A percentile compares a stretch with the other conserved stretches of the same genome.
These are phyloP conservation scores for Chelon labrosus DNA, from an alignment of 2,797 vertebrate genomes.

Conservation along the genomic window DNA sequence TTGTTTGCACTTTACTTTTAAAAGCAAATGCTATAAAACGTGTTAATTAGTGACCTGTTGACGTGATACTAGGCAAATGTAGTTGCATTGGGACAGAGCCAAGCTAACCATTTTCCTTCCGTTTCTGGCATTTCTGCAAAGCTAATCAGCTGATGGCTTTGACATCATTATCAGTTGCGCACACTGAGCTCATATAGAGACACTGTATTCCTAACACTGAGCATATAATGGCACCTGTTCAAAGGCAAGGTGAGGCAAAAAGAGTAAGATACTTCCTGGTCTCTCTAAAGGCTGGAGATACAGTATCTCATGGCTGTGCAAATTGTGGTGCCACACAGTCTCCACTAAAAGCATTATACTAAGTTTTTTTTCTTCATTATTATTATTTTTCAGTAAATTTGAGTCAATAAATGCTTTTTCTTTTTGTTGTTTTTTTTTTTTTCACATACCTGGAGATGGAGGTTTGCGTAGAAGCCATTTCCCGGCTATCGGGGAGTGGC, in stretches of 20 bases:
- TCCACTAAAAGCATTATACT: conserved; percentile 31
- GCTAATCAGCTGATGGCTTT: no score
- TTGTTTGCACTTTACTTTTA: no score
- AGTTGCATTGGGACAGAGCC: neutral
- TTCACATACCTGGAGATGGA: conserved; percentile 18
- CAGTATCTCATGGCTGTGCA: conserved; percentile 12
- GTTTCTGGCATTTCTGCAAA: no score
- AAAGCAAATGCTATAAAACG: neutral
- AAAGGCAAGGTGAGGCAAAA: conserved; percentile 55
- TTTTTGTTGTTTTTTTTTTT: neutral
- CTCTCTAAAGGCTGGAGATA: conserved; percentile 42
- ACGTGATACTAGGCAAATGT: neutral
- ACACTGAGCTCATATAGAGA: conserved; percentile 34
- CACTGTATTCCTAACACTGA: conserved; percentile 19
- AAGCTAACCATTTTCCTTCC: no score
- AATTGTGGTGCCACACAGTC: conserved; percentile 10
- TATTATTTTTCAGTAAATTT: conserved; percentile 36
- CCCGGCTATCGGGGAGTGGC: conserved; percentile 32
- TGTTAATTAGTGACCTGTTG: neutral
- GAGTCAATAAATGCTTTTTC: conserved; percentile 58
- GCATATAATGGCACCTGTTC: conserved; percentile 58
- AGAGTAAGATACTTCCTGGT: conserved; percentile 10
- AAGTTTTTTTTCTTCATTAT: conserved; percentile 32
- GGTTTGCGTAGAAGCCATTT: conserved; percentile 35
- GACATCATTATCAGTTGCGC: neutral